Evolutionary conservation across 1,140 invertebrate species (phyloP).

Genomic region (Euwallacea similis): DNA sequence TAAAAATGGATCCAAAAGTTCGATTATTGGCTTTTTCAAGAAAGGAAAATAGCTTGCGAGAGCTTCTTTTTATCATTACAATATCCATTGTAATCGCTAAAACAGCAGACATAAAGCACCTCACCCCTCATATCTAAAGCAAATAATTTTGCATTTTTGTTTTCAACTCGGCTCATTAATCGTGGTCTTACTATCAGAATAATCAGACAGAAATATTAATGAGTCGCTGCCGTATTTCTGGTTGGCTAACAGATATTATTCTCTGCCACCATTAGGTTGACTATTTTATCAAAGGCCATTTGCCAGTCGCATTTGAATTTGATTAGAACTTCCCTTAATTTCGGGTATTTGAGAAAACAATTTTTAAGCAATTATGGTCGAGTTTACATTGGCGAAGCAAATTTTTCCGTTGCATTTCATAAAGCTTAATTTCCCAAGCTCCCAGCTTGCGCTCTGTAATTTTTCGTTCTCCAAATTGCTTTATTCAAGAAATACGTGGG

Average conservation of each 20-base stretch:
- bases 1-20: no score
- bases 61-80: no score
- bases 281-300: constrained; percentile 22
- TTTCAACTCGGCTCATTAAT: constrained; percentile 35
- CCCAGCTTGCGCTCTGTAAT: constrained; percentile 9
- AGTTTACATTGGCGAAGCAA: background rate
- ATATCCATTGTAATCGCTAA: no score
- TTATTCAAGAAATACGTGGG: constrained; percentile 12
- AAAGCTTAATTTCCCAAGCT: constrained; percentile 9
- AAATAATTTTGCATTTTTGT: constrained; percentile 32
- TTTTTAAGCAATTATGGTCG: background rate
- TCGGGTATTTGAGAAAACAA: no score
- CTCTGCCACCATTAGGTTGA: constrained; percentile 6
- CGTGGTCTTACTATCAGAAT: constrained; percentile 29
- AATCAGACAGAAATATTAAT: constrained; percentile 33
- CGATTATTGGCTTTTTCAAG: no score
- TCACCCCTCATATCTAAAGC: constrained; percentile 17
- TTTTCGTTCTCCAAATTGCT: constrained; percentile 3
- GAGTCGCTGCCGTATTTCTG: constrained; percentile 27
- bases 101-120: no score
- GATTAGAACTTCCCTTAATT: background rate
- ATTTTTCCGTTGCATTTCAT: constrained; percentile 6
- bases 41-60: no score
- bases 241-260: constrained; percentile 26
- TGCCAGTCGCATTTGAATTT: constrained; percentile 4